Conservation (phyloP, 2,113 vertebrate species). For the Lucifuga dentata region DNA sequence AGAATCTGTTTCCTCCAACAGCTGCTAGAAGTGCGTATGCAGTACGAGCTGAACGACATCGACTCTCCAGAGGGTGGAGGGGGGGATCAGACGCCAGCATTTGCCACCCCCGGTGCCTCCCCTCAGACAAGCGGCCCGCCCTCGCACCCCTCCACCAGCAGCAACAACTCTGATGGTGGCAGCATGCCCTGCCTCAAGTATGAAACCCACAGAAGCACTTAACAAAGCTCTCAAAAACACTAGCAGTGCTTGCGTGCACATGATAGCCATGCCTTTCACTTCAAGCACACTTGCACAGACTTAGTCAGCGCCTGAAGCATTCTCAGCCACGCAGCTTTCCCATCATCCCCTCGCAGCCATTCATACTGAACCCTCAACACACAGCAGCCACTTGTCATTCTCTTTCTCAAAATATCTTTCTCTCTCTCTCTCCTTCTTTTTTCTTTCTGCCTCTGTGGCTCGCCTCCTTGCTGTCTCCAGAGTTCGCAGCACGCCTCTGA, state of each 20-base stretch:
- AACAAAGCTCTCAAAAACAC: constrained; percentile 18
- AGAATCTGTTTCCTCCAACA: constrained; percentile 56
- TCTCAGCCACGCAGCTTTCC: constrained; percentile 48
- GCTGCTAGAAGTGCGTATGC: constrained; percentile 95
- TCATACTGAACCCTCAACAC: constrained; percentile 50
- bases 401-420: constrained; percentile 15
- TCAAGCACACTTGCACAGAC: constrained; percentile 64
- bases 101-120: constrained; percentile 88
- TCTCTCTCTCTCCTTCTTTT: neutral
- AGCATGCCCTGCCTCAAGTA: constrained; percentile 98
- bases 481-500: constrained; percentile 94
- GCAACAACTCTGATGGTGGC: constrained; percentile 96
- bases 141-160: constrained; percentile 95
- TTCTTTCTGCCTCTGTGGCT: neutral
- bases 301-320: constrained; percentile 58
- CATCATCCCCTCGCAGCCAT: constrained; percentile 49
- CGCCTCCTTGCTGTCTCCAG: constrained; percentile 75
- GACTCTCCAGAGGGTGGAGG: constrained; percentile 89
- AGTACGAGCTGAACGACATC: constrained; percentile 92
- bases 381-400: constrained; percentile 31
- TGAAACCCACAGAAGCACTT: constrained; percentile 30
- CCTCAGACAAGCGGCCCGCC: constrained; percentile 91
- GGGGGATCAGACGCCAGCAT: constrained; percentile 88
- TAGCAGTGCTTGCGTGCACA: constrained; percentile 26
- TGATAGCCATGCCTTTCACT: constrained; percentile 57